Base-by-base conservation (phyloP, 2,113 vertebrate genomes). In the Chlamydotis undulata region DNA sequence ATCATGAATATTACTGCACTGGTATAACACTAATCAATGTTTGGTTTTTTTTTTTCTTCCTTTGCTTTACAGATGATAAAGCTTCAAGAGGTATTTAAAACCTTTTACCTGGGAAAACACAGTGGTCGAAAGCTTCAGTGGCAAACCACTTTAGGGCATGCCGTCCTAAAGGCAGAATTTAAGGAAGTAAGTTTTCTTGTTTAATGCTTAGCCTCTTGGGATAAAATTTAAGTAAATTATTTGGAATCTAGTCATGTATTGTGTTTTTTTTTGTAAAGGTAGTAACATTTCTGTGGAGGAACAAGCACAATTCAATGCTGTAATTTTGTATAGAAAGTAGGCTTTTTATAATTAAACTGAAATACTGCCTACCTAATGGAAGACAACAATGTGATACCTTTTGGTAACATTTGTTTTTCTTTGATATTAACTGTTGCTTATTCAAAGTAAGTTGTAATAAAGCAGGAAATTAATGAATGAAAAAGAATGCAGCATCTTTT, bases 61-160 rank as follows among this genome's bases (percentile, higher is more conserved):
- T 80, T 50, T 75, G 6, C 90, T 93, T 84, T 93, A 45, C 86
- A 98, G 98, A 98, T 98, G 98, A 95, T 98, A 93, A 98, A 98
- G 89, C 98, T 98, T 76, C 98, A 98, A 91, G 98, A 98, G 78
- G 97, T 98, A 29, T 98, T 98, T 94, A 98, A 98, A 96, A 97
- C 97, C 1, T 98, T 98, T 90, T 98, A 98, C 77, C 96, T 98
- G 14, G 98, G 98, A 70, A 98, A 98, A 63, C 98, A 98, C 92
- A 98, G 98, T 12, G 98, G 98, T 47, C 97, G 98, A 74, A 98
- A 98, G 80, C 98, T 98, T 24, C 98, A 98, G 21, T 98, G 98
- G 98, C 98, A 98, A 69, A 98, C 98, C 3, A 98, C 98, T 4
- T 83, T 98, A 87, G 98, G 98, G 23, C 98, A 98, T 21, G 98